These are phyloP conservation scores for Tinamus major DNA, from an alignment of 2,797 vertebrate genomes.

Conservation along the genomic window DNA sequence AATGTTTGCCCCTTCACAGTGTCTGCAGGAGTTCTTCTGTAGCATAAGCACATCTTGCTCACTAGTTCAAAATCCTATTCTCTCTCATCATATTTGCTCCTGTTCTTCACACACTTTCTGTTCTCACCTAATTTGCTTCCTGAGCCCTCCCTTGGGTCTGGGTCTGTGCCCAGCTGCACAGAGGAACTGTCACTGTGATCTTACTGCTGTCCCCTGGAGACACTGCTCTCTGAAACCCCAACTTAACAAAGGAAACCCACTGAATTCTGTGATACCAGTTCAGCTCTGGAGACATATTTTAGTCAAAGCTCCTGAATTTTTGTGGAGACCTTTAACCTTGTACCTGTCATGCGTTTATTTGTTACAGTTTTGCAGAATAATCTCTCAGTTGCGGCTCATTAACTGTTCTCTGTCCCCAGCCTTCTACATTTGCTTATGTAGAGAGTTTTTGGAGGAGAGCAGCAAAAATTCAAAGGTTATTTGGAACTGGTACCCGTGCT, in stretches of 20 bases:
- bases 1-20: background rate
- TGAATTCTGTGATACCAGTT: background rate
- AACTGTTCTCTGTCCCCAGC: background rate
- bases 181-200: background rate
- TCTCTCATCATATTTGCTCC: background rate
- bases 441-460: background rate
- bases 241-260: background rate
- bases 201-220: background rate
- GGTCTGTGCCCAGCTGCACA: background rate
- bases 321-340: background rate
- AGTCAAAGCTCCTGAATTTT: background rate
- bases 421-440: background rate
- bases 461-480: background rate
- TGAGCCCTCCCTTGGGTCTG: background rate
- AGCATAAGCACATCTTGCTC: background rate
- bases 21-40: slow-evolving; percentile 17
- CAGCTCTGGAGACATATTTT: background rate
- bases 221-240: background rate
- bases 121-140: background rate
- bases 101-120: background rate
- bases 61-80: background rate
- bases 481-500: background rate
- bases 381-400: background rate
- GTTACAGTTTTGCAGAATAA: background rate
- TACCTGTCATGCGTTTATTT: background rate